Percentiles rank a stretch among this genome's conserved stretches.
Conservation (phyloP, 1,140 invertebrate species). For the Thaumetopoea pityocampa region DNA sequence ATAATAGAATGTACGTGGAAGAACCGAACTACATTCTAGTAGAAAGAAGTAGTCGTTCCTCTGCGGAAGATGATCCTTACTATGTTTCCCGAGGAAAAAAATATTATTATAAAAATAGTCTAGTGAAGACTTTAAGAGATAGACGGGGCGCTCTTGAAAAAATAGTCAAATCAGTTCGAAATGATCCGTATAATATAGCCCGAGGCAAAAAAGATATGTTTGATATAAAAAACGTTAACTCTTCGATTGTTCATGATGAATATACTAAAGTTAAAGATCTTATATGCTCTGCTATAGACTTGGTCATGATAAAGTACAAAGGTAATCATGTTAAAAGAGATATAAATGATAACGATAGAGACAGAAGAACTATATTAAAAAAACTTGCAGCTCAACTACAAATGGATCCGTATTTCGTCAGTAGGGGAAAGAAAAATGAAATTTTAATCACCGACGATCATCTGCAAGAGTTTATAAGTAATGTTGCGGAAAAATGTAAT, state of each 20-base stretch:
- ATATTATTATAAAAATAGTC: conserved; percentile 27
- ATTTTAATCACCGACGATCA: conserved; percentile 16
- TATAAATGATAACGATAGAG: conserved; percentile 44
- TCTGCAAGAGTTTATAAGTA: conserved; percentile 44
- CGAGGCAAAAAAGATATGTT: conserved; percentile 54
- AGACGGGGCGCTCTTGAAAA: conserved; percentile 60
- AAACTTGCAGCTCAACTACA: conserved; percentile 60
- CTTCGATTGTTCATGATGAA: conserved; percentile 25
- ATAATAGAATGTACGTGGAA: conserved; percentile 59
- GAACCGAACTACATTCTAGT: conserved; percentile 64
- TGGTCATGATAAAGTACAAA: conserved; percentile 33
- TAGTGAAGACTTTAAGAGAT: conserved; percentile 36
- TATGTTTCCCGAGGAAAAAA: conserved; percentile 66
- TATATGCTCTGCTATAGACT: conserved; percentile 50
- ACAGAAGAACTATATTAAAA: conserved; percentile 57
- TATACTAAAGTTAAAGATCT: conserved; percentile 49
- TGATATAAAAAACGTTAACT: conserved; percentile 25
- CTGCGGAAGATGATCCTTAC: conserved; percentile 59
- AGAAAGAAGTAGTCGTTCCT: conserved; percentile 57
- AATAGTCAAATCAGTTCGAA: conserved; percentile 57
- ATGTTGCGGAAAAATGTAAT: conserved; percentile 44
- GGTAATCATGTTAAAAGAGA: conserved; percentile 45
- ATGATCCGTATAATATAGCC: conserved; percentile 66
- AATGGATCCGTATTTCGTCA: conserved; percentile 64
- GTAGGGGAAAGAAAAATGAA: conserved; percentile 59